A percentile compares a stretch with the other conserved stretches of the same genome.
These are phyloP conservation scores for Callipepla squamata DNA, from an alignment of 2,113 vertebrate species.

Conservation along the genomic window DNA sequence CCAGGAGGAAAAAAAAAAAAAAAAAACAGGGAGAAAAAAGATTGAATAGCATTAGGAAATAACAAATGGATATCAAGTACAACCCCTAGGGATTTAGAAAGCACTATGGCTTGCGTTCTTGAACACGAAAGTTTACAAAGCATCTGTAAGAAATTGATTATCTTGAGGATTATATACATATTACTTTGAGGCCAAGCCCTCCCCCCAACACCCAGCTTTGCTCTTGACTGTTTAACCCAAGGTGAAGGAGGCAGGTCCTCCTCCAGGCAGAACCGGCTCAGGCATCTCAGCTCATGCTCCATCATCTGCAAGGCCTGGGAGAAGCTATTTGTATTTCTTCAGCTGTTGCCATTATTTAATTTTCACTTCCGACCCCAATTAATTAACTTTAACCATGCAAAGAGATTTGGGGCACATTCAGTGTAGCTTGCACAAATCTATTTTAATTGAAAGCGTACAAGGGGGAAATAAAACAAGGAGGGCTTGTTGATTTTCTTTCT, in stretches of 20 bases:
- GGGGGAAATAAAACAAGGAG: slow-evolving; percentile 32
- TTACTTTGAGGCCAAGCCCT: background rate
- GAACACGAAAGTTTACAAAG: slow-evolving; percentile 38
- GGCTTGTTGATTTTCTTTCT: background rate
- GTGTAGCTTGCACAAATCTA: slow-evolving; percentile 47
- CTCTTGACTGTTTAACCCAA: slow-evolving; percentile 26
- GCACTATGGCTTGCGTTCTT: background rate
- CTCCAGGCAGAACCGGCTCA: background rate
- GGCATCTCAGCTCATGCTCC: background rate
- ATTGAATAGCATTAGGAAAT: slow-evolving; percentile 55
- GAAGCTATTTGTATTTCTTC: background rate
- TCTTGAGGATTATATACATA: slow-evolving; percentile 45
- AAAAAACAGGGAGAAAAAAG: background rate
- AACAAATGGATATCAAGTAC: slow-evolving; percentile 57
- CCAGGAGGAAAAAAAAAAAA: background rate
- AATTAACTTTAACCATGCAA: slow-evolving; percentile 70
- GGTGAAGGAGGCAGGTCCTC: background rate
- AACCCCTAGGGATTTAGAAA: slow-evolving; percentile 44
- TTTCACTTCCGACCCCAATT: slow-evolving; percentile 61
- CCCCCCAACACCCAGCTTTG: background rate
- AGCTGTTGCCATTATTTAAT: slow-evolving; percentile 41
- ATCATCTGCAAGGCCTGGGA: background rate
- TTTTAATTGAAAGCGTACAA: slow-evolving; percentile 64
- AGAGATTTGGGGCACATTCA: slow-evolving; percentile 44
- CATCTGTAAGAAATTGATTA: slow-evolving; percentile 49